Evolutionary conservation across 1,140 invertebrate genomes (phyloP).

Genomic region (Chelonus insularis): DNA sequence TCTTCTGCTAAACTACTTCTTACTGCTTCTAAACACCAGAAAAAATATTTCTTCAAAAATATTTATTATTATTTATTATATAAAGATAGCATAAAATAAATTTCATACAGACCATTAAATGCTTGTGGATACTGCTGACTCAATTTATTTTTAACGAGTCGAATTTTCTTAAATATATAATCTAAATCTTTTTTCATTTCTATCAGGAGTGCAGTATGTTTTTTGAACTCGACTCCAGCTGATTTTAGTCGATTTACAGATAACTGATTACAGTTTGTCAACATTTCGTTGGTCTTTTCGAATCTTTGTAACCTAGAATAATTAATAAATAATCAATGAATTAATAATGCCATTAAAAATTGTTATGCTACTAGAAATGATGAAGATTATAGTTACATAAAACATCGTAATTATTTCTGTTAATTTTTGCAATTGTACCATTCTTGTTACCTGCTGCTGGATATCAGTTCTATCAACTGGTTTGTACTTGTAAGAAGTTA

Average conservation of each 20-base stretch:
- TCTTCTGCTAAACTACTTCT: constrained; percentile 67
- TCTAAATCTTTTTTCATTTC: constrained; percentile 79
- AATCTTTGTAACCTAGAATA: constrained; percentile 85
- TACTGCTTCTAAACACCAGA: constrained; percentile 67
- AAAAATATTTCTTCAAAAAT: too few species aligned
- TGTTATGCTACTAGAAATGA: too few species aligned
- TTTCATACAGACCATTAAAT: too few species aligned
- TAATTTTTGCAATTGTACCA: too few species aligned
- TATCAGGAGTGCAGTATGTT: constrained; percentile 79
- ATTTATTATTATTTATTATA: too few species aligned
- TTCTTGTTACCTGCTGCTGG: too few species aligned
- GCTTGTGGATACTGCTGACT: constrained; percentile 84
- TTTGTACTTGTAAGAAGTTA: too few species aligned
- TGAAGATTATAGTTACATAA: too few species aligned
- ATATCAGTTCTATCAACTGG: too few species aligned
- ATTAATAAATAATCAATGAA: constrained; percentile 30
- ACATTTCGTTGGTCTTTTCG: constrained; percentile 97
- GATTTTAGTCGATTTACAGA: constrained; percentile 79
- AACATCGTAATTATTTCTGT: too few species aligned
- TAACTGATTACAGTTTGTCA: constrained; percentile 91
- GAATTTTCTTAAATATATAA: constrained; percentile 76
- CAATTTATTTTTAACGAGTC: constrained; percentile 80
- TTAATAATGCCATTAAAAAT: too few species aligned
- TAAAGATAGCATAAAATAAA: too few species aligned
- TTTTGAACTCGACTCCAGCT: constrained; percentile 84